Base-by-base conservation (phyloP, 1,140 invertebrate genomes). In the Calliopsis andreniformis region DNA sequence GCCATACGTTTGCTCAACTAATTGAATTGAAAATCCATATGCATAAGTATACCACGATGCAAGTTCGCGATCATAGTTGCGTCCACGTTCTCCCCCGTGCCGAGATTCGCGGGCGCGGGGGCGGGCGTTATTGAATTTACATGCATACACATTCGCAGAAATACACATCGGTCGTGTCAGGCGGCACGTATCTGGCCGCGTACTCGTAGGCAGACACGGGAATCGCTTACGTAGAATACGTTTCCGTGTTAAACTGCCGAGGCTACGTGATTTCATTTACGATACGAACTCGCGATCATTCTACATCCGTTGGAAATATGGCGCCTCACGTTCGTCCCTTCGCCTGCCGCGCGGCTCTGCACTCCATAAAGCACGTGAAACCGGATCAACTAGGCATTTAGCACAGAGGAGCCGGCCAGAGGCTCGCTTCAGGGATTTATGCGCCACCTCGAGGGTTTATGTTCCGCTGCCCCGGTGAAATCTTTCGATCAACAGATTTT, bases 201-300 rank as follows among this genome's bases (percentile, higher is more conserved):
- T 23, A 39, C 30, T 43, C 53, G 39, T 69, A 75, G 51, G 51
- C 76, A 64, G 45, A 67, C 58, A n/a, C n/a, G n/a, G 55, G 69
- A 66, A 82, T 78, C 85, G 83, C 79, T 80, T 84, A 76, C 79
- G 62, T 66, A 70, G 62, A 68, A 66, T 79, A 81, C 77, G 80
- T 85, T 89, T 86, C 80, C 86, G 83, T 80, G 84, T 85, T 86
- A 68, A 86, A 86, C 83, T 79, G 85, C 71, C 81, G 82, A 88
- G 32, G 87, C n/a, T 91, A 87, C 89, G 89, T 89, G 90, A 91
- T 91, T 91, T 90, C 88, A 92, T 92, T 92, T 90, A 86, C 86
- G 89, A 90, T 89, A 89, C 86, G 86, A 87, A 89, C 78, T 88
- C 83, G 83, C 87, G 87, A 90, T 91, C 85, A 82, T 82, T 89